phyloP scores from a whole-genome alignment of 2,113 vertebrate genomes.

The Gorsachius goisagi region DNA sequence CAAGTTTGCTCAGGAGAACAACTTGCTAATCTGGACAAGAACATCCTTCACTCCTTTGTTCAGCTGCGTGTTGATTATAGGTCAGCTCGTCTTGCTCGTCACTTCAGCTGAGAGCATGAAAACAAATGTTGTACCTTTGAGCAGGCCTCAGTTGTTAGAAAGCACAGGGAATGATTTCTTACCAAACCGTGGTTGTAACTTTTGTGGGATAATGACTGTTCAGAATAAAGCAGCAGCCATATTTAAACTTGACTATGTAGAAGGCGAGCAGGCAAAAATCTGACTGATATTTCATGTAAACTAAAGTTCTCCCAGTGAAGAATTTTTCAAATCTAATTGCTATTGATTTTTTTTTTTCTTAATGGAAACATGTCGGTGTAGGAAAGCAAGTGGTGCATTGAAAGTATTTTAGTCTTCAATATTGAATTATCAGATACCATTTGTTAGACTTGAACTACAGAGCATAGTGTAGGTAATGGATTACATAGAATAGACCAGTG shows the following conservation, averaged over 20 bases:
- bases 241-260: slow-evolving; percentile 19
- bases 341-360: background rate
- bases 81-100: slow-evolving; percentile 91
- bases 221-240: slow-evolving; percentile 67
- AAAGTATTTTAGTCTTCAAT: slow-evolving; percentile 46
- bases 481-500: slow-evolving; percentile 62
- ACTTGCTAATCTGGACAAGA: slow-evolving; percentile 96
- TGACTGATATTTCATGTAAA: background rate
- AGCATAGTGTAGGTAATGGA: slow-evolving; percentile 65
- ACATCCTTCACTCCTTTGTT: slow-evolving; percentile 97
- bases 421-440: slow-evolving; percentile 44
- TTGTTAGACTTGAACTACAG: slow-evolving; percentile 54
- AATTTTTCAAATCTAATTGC: slow-evolving; percentile 39
- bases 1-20: slow-evolving; percentile 99
- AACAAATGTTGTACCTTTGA: background rate
- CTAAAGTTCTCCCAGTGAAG: slow-evolving; percentile 46
- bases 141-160: slow-evolving; percentile 40
- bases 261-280: slow-evolving; percentile 20
- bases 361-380: slow-evolving; percentile 1
- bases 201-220: slow-evolving; percentile 56
- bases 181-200: slow-evolving; percentile 41
- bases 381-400: slow-evolving; percentile 41
- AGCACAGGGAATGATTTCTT: slow-evolving; percentile 66
- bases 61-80: slow-evolving; percentile 97
- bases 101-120: slow-evolving; percentile 88